Percentiles rank a stretch among this genome's conserved stretches.
These are phyloP conservation scores for Umimayanthus kanabou DNA, from an alignment of 92 coral and sea anemone species.

Conservation along the genomic window DNA sequence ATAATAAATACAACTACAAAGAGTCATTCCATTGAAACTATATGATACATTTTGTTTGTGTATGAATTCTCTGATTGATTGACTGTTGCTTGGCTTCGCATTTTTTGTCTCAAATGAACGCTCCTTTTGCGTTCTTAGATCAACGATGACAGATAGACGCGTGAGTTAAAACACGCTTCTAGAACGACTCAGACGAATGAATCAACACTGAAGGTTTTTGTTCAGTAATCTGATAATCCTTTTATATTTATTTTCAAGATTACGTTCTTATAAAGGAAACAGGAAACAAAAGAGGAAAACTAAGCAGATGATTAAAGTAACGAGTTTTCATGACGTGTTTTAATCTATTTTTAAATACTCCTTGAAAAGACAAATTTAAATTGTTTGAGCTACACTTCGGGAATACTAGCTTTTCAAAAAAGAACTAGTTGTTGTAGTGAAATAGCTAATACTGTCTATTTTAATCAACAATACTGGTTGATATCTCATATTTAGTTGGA, in stretches of 20 bases:
- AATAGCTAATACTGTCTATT: too few relatives aligned
- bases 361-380: not conserved
- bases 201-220: not conserved
- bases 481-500: not conserved
- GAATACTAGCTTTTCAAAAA: too few relatives aligned
- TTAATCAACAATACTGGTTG: not conserved
- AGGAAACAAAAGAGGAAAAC: not conserved
- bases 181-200: not conserved
- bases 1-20: too few relatives aligned
- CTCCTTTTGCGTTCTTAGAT: too few relatives aligned
- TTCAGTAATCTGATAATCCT: not conserved
- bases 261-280: not conserved
- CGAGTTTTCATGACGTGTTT: not conserved
- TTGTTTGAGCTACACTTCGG: not conserved
- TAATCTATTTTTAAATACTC: not conserved
- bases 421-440: not conserved
- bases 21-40: too few relatives aligned
- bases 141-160: not conserved
- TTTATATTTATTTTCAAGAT: not conserved
- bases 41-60: too few relatives aligned
- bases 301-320: too few relatives aligned
- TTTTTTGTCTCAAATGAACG: too few relatives aligned
- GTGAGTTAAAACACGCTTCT: not conserved
- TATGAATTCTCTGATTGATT: too few relatives aligned
- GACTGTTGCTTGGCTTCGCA: not conserved